Base-by-base conservation (phyloP, 2,113 vertebrate species). In the human region DNA sequence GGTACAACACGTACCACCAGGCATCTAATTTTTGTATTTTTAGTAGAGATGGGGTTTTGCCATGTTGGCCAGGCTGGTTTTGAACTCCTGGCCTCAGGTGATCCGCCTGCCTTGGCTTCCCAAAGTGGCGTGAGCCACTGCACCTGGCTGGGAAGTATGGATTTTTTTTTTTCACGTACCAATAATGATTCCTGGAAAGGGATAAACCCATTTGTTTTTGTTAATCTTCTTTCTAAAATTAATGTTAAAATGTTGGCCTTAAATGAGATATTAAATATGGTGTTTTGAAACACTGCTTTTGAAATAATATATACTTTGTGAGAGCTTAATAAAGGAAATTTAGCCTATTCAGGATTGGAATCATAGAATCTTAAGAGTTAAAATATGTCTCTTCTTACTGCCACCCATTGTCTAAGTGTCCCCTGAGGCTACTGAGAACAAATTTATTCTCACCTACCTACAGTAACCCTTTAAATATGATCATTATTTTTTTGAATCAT, bases 141-240 rank as follows among this genome's bases (percentile, higher is more conserved):
- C 52, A 18, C 52, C 52, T 17, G 18, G 52, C 52, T 6, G 18
- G 52, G 18, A 55, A 55, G 52, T 75, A 43, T 90, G 32, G 32
- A 92, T 45, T 22, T 25, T 88, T 59, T 82, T 81, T 48, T 75
- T 40, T 17, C 17, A 22, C 40, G 32, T 85, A 83, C 23, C 59
- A 94, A 8, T 93, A 96, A 80, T n/a, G 23, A 83, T 83, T 61
- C 18, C 50, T 43, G 52, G 61, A 93, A 88, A 90, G 32, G 40
- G 32, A 90, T 89, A 83, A 90, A 82, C 32, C 32, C 20, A 14
- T 84, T 80, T 70, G 18, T 59, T 93, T 79, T 22, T 68, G 27
- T 83, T 76, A 78, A 55, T 87, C 79, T 92, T 87, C 79, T 92
- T 92, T 89, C 38, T 90, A 88, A 94, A 55, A 72, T 89, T 78